Percentiles rank a stretch among this genome's conserved stretches.
These are phyloP conservation scores for Coreoperca whiteheadi DNA, from an alignment of 2,113 vertebrate genomes.

Conservation along the genomic window DNA sequence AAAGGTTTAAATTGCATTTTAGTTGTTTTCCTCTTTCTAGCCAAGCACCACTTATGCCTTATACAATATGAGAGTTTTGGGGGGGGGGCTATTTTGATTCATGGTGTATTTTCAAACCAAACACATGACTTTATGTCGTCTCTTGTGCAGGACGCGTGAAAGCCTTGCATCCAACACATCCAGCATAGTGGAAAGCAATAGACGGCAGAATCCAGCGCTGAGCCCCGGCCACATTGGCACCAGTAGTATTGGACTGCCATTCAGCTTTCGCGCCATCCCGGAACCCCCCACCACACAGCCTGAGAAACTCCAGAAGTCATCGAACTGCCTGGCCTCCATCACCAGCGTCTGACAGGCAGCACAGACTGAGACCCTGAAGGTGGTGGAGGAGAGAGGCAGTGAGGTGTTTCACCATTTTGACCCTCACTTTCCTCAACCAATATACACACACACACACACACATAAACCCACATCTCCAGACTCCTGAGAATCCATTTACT, in stretches of 20 bases:
- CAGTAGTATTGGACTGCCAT: slow-evolving; percentile 87
- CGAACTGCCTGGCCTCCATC: slow-evolving; percentile 98
- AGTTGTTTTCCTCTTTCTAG: not conserved
- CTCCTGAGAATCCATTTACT: slow-evolving; percentile 81
- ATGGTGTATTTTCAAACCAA: slow-evolving; percentile 1
- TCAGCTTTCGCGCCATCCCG: slow-evolving; percentile 93
- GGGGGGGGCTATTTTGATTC: not conserved
- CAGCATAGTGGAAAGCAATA: slow-evolving; percentile 98
- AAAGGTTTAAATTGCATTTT: slow-evolving; percentile 20
- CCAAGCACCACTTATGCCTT: not conserved
- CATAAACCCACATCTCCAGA: slow-evolving; percentile 67
- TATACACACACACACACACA: slow-evolving; percentile 31
- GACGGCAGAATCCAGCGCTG: slow-evolving; percentile 95
- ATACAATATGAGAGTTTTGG: not conserved
- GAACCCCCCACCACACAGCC: slow-evolving; percentile 91
- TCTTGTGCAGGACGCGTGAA: slow-evolving; percentile 92
- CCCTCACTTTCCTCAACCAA: slow-evolving; percentile 61
- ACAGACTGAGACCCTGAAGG: slow-evolving; percentile 60
- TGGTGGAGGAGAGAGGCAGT: slow-evolving; percentile 64
- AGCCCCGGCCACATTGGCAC: slow-evolving; percentile 94
- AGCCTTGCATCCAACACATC: slow-evolving; percentile 99
- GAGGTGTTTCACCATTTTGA: slow-evolving; percentile 64
- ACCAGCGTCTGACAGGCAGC: slow-evolving; percentile 95
- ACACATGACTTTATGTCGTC: slow-evolving; percentile 8
- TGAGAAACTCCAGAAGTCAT: slow-evolving; percentile 98